Evolutionary conservation across 2,797 vertebrate species (phyloP), one percentile per base, ranked within the genome.

Genomic region (Eurystomus glaucurus): DNA sequence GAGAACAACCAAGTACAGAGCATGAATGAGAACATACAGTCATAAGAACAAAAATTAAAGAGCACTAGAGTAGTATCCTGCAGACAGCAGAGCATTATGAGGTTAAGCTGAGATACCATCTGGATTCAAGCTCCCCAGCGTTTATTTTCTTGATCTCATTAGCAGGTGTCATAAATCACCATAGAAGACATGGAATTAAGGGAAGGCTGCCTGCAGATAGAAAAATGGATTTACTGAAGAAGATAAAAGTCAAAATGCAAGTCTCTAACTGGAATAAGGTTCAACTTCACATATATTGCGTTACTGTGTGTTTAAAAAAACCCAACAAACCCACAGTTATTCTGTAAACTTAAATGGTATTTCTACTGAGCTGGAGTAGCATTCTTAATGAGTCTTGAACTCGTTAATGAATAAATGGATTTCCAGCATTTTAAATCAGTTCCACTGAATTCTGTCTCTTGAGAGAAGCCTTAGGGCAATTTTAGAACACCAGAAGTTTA

Each of bases 71-170:
- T 15, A 48, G 19, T 37, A 52, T 85, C 18, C 55, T 29, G 21
- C 55, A 48, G 51, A 83, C 22, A 77, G 12, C 29, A 90, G 57
- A 77, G 11, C 7, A 31, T 77, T 77, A 48, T 71, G 48, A 83
- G 6, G 37, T 0, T 77, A 69, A 77, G 37, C 58, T 93, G 35
- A 71, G 71, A 65, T 28, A 52, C 52, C 25, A 60, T 65, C 79
- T 94, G 39, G 33, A 88, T 80, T 90, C 57, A 68, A 93, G 26
- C n/a, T 83, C 29, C 18, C 16, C 37, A 90, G 11, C 0, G 0
- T 71, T 77, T 94, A 41, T 89, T 93, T 85, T 50, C 52, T 68
- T 83, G 46, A 83, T 77, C 31, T 85, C 1, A 4, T 74, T 91
- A 91, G 71, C n/a, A 77, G 37, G 41, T 23, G 52, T 31, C 62